Percentiles rank a stretch among this genome's conserved stretches.
Evolutionary conservation across 2,113 vertebrate genomes (phyloP).

Genomic region (Diglossa brunneiventris): DNA sequence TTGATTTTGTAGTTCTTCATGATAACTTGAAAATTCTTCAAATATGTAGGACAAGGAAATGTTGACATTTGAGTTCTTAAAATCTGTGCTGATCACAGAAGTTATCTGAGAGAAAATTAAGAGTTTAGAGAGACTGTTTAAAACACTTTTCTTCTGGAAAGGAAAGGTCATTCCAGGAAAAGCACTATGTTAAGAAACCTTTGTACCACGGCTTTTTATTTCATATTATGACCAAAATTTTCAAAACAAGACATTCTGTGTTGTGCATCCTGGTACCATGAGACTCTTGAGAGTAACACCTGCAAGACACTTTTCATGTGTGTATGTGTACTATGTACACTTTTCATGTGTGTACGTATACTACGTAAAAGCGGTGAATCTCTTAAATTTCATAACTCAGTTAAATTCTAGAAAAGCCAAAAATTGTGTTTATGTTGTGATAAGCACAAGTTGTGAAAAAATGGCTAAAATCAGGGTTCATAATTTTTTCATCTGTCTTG

Average conservation of each 20-base stretch:
- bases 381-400: neutral
- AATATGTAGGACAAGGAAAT: neutral
- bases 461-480: neutral
- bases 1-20: neutral
- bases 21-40: neutral
- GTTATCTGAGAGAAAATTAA: neutral
- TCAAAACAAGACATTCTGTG: neutral
- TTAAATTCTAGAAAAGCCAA: neutral
- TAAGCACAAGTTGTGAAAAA: neutral
- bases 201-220: neutral
- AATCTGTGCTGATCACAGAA: neutral
- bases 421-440: neutral
- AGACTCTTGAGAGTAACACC: neutral
- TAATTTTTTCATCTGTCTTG: neutral
- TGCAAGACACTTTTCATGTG: neutral
- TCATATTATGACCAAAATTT: neutral
- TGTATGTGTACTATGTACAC: accelerated
- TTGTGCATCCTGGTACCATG: neutral
- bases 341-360: accelerated
- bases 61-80: neutral
- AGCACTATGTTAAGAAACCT: neutral
- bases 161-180: neutral
- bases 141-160: neutral
- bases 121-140: neutral
- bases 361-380: neutral